Evolutionary conservation across 2,888 invertebrate genomes (phyloP), one percentile per base, ranked within the genome.

Genomic region (Nyleta sp.): DNA sequence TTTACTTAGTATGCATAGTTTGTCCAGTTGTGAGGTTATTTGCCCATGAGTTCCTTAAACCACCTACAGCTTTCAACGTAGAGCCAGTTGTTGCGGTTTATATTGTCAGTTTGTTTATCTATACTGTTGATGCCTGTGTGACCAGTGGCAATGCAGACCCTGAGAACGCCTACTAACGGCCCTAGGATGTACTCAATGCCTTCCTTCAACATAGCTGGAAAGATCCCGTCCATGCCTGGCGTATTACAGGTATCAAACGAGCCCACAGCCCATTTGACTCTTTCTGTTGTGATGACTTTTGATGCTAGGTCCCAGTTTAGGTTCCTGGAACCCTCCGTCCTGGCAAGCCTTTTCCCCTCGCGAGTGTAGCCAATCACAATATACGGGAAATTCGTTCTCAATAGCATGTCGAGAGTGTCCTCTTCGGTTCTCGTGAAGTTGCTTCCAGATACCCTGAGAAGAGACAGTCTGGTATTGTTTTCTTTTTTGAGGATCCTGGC

Each of bases 391-490:
- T 40, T 64, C 2, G 4, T n/a, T 10, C 2, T 22, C 42, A 64
- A 13, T 8, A 64, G 55, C 35, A 52, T 33, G 35, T 64, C 31
- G 7, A 44, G 55, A 13, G 62, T 65, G n/a, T 81, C 65, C 28
- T 70, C 53, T 6, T 60, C 53, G 6, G 24, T 62, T 31, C 18
- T 46, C 3, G 35, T 38, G 15, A n/a, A n/a, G n/a, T n/a, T n/a
- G n/a, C n/a, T n/a, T n/a, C n/a, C n/a, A n/a, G n/a, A n/a, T n/a
- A n/a, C n/a, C n/a, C n/a, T n/a, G n/a, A 7, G 35, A 11, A 13
- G 15, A 50, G 11, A n/a, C n/a, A n/a, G n/a, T n/a, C n/a, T n/a
- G n/a, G n/a, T n/a, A n/a, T n/a, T n/a, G n/a, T n/a, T n/a, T n/a
- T n/a, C n/a, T n/a, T n/a, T n/a, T n/a, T n/a, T n/a, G n/a, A n/a